These are phyloP conservation scores for Ophion ventricosus DNA, from an alignment of 2,888 invertebrate species.

Conservation along the genomic window DNA sequence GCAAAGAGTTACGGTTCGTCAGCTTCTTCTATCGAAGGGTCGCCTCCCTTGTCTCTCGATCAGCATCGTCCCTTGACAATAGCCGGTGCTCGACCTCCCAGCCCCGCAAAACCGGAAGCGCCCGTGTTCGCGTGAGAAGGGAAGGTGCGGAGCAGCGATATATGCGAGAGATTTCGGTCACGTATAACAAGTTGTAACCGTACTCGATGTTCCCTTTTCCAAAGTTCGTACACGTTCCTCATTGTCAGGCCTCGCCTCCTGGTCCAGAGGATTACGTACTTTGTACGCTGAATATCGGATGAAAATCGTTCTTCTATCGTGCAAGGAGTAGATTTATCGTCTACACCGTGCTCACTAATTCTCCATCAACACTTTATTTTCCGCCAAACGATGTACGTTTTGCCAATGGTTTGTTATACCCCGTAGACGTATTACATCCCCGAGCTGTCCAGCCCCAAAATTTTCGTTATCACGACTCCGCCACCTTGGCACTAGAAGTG, in stretches of 20 bases:
- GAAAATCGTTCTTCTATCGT: constrained; percentile 13
- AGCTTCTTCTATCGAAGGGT: constrained; percentile 68
- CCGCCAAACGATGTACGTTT: constrained; percentile 9
- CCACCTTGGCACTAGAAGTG: constrained; percentile 20
- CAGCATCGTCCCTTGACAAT: constrained; percentile 29
- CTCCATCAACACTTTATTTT: background rate
- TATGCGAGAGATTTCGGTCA: constrained; percentile 72
- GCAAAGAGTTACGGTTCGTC: constrained; percentile 74
- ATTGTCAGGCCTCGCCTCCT: background rate
- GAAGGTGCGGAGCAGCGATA: constrained; percentile 43
- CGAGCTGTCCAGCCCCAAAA: constrained; percentile 9
- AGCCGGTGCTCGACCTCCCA: constrained; percentile 46
- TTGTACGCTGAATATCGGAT: constrained; percentile 49
- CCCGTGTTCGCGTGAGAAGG: constrained; percentile 46
- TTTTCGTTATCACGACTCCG: constrained; percentile 22
- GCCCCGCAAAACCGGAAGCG: constrained; percentile 51
- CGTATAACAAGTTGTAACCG: constrained; percentile 66
- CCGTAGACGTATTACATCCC: constrained; percentile 1
- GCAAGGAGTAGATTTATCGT: constrained; percentile 43
- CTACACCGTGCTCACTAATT: constrained; percentile 22
- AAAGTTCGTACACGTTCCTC: constrained; percentile 19
- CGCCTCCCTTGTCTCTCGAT: constrained; percentile 35
- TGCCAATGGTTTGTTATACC: constrained; percentile 12
- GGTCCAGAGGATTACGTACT: constrained; percentile 18
- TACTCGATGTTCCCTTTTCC: constrained; percentile 39